A percentile compares a stretch with the other conserved stretches of the same genome.
Evolutionary conservation across 2,888 invertebrate species (phyloP).

Genomic region (Pseudolycoriella hygida): DNA sequence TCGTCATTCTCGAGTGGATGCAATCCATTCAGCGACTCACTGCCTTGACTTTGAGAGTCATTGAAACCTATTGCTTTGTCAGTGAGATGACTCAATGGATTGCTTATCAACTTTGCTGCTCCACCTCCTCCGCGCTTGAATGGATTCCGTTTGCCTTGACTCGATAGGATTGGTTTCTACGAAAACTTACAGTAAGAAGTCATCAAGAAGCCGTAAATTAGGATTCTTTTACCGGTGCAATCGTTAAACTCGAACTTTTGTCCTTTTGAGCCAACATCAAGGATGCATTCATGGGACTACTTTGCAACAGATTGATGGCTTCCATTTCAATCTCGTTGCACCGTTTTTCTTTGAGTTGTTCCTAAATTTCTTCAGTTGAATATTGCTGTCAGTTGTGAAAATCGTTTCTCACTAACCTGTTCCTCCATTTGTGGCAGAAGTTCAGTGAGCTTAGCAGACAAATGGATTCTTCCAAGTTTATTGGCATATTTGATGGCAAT

Average conservation of each 20-base stretch:
- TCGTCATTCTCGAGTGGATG: not conserved
- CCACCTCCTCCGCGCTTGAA: constrained; percentile 29
- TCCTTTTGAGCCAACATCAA: constrained; percentile 1
- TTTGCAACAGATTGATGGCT: constrained; percentile 15
- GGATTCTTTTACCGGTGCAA: constrained; percentile 13
- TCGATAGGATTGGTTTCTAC: constrained; percentile 22
- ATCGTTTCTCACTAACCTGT: constrained; percentile 14
- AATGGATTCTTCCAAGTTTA: constrained; percentile 52
- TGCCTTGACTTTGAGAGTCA: not conserved
- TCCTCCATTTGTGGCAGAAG: constrained; percentile 32
- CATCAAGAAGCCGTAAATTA: not conserved
- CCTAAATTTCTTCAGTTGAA: constrained; percentile 7
- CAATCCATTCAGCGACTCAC: not conserved
- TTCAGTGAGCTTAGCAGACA: constrained; percentile 58
- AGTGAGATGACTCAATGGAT: constrained; percentile 24
- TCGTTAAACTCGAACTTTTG: constrained; percentile 9
- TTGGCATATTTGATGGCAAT: constrained; percentile 80
- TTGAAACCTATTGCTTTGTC: constrained; percentile 13
- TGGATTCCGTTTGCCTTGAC: constrained; percentile 29
- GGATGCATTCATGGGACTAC: constrained; percentile 13
- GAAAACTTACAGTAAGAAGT: not conserved
- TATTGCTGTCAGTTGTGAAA: too few species aligned
- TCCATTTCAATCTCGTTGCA: constrained; percentile 19
- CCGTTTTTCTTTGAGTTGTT: constrained; percentile 18
- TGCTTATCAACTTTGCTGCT: constrained; percentile 15